Conservation (phyloP, 1,140 invertebrate species). For the Heliconius eleuchia region DNA sequence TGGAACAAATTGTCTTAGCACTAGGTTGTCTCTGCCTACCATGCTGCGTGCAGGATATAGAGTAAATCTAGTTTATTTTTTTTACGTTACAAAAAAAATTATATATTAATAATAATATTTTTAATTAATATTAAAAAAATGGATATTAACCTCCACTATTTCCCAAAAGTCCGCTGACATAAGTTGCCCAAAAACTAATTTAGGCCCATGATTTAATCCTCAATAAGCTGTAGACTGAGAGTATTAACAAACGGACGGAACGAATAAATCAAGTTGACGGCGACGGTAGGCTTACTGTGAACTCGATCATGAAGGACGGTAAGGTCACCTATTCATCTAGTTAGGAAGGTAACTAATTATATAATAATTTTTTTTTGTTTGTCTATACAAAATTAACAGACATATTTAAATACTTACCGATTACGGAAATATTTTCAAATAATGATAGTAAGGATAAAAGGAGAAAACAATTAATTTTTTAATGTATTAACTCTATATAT, state of each 20-base stretch:
- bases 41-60: no score
- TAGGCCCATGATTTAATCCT: constrained; percentile 22
- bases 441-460: no score
- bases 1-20: no score
- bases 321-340: constrained; percentile 1
- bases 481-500: no score
- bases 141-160: background rate
- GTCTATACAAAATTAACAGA: no score
- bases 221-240: constrained; percentile 29
- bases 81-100: no score
- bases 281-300: constrained; percentile 22
- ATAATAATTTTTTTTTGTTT: background rate
- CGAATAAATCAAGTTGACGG: constrained; percentile 30
- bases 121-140: background rate
- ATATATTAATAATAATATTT: background rate
- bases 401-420: no score
- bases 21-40: no score
- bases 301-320: constrained; percentile 20
- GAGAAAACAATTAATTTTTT: no score
- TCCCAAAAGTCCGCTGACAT: background rate
- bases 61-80: no score
- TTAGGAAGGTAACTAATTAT: background rate
- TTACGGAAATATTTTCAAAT: no score
- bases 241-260: constrained; percentile 29
- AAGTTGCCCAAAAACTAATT: constrained; percentile 33